Evolutionary conservation across 2,113 vertebrate genomes (phyloP).

Genomic region (Oncorhynchus mykiss): DNA sequence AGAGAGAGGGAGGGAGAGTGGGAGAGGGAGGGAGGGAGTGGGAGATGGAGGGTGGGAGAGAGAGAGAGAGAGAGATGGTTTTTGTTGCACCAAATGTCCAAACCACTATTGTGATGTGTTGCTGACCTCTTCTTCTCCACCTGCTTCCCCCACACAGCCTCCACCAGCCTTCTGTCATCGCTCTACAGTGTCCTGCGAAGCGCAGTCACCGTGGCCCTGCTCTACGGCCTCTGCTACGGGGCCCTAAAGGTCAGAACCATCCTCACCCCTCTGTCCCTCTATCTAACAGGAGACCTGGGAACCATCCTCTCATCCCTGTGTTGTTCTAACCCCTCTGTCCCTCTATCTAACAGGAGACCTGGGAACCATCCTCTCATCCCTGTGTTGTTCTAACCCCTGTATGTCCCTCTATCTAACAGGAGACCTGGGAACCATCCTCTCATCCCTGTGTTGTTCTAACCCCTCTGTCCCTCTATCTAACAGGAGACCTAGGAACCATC

Average conservation of each 20-base stretch:
- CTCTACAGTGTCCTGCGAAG: conserved; percentile 94
- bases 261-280: no score
- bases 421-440: no score
- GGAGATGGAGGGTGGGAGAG: neutral
- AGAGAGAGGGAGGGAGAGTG: no score
- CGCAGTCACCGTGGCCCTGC: conserved; percentile 88
- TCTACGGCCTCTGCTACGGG: conserved; percentile 95
- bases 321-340: no score
- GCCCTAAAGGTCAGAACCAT: conserved; percentile 84
- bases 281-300: no score
- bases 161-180: conserved; percentile 93
- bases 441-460: neutral
- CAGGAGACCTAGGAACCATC: conserved; percentile 95
- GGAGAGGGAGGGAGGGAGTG: fast-evolving
- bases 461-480: conserved; percentile 7
- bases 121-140: neutral
- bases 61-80: neutral
- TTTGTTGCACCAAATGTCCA: neutral
- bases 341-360: no score
- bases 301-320: no score
- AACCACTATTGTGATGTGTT: neutral
- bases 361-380: no score
- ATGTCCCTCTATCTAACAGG: no score
- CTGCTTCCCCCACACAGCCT: conserved; percentile 71
- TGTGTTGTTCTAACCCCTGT: no score